These are phyloP conservation scores for Xiphorhynchus elegans DNA, from an alignment of 2,113 vertebrate genomes.

Conservation along the genomic window DNA sequence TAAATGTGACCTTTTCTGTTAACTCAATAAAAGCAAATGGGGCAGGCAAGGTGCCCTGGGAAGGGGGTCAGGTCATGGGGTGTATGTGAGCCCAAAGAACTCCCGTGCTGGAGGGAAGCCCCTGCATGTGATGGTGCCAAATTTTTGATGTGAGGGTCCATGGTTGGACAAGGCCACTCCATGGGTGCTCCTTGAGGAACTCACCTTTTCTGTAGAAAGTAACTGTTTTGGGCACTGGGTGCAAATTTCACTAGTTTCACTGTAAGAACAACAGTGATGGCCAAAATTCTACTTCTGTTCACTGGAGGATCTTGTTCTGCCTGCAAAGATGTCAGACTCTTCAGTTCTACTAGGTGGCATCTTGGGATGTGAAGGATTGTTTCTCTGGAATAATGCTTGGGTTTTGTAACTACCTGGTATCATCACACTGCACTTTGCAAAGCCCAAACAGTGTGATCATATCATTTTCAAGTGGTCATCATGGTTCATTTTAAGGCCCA, in stretches of 20 bases:
- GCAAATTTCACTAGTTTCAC: neutral
- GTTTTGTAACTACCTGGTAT: rapidly evolving
- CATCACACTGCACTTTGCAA: neutral
- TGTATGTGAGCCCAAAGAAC: neutral
- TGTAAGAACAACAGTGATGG: rapidly evolving
- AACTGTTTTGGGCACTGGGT: neutral
- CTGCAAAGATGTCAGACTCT: neutral
- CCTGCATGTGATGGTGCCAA: neutral
- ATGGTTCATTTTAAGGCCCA: neutral
- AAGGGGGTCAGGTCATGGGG: neutral
- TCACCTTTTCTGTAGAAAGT: neutral
- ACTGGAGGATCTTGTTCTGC: rapidly evolving
- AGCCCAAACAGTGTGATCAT: rapidly evolving
- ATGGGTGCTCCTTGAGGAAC: rapidly evolving
- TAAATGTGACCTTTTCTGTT: conserved; percentile 61
- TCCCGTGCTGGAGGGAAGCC: neutral
- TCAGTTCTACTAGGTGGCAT: neutral
- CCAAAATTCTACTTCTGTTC: rapidly evolving
- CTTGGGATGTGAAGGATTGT: neutral
- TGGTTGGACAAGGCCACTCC: neutral
- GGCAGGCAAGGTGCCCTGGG: neutral
- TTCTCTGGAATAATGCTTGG: neutral
- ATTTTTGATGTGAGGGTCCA: neutral
- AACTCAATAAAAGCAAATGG: conserved; percentile 31
- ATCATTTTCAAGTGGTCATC: neutral